Base-by-base conservation (phyloP, 2,113 vertebrate genomes). In the Nannospalax galili region DNA sequence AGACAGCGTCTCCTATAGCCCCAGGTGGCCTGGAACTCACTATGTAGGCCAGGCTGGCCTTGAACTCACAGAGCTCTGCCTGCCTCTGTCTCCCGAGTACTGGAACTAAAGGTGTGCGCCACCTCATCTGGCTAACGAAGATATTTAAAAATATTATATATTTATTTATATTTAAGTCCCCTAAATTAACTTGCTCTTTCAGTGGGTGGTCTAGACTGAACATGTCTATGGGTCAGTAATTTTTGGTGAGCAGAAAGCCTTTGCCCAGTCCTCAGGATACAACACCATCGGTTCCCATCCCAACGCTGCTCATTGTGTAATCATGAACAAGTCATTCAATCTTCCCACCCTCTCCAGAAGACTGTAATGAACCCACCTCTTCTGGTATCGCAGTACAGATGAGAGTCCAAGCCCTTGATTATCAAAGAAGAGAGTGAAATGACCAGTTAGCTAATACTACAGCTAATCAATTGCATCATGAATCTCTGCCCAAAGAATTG, bases 181-280 rank as follows among this genome's bases (percentile, higher is more conserved):
- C 85, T 52, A 85, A 80, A 52, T 90, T 73, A 89, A 94, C 78
- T 91, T 72, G 58, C 64, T 95, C 45, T 65, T 84, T 72, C 35
- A 81, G 75, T 77, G 67, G 75, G 90, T 96, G 87, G 65, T 12
- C 75, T 89, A 86, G 19, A 74, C 75, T 65, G 30, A 56, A 58
- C 65, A 56, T 84, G 64, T 84, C 75, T 72, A 26, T 45, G 78
- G 75, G 87, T 90, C 95, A 80, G 80, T 84, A 90, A 93, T 69
- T 96, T 96, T 79, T 8, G 35, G 5, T 40, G 3, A 14, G 65
- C 87, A 90, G 91, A 90, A 79, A 93, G 70, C 26, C 65, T 86
- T 90, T 84, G 74, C 84, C 9, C 52, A 7, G 62, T 45, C 65
- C 75, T 78, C 28, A 30, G 84, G 37, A 10, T 48, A 94, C 92